These are phyloP conservation scores for Thereva unica DNA, from an alignment of 2,888 invertebrate genomes.

Conservation along the genomic window DNA sequence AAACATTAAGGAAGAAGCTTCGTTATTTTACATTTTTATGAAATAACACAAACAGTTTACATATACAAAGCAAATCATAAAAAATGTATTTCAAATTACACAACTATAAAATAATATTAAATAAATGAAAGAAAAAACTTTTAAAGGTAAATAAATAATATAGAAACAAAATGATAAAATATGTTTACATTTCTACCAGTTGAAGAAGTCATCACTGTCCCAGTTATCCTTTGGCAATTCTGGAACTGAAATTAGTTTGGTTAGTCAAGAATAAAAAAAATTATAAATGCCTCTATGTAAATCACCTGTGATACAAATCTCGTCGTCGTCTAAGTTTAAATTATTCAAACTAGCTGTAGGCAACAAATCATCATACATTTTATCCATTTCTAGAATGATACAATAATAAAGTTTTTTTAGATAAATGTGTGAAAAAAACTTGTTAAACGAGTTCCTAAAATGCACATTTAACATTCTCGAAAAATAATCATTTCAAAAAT, in stretches of 20 bases:
- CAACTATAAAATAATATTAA: not conserved
- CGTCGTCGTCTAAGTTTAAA: not conserved
- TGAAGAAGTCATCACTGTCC: conserved; percentile 9
- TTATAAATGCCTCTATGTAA: not conserved
- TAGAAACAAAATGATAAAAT: not conserved
- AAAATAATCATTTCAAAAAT: too few species aligned
- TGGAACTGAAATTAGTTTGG: not conserved
- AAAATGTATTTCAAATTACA: not conserved
- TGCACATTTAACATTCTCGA: too few species aligned
- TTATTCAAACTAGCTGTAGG: not conserved
- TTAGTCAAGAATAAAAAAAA: not conserved
- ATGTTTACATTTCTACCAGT: not conserved
- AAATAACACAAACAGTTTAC: not conserved
- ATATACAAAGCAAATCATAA: not conserved
- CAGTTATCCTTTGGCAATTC: conserved; percentile 4
- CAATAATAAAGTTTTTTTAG: not conserved
- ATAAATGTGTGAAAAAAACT: too few species aligned
- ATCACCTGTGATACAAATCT: not conserved
- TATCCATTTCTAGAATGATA: not conserved
- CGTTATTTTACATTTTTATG: too few species aligned
- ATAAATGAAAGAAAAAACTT: not conserved
- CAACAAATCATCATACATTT: not conserved
- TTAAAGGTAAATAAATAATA: not conserved
- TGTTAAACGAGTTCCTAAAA: too few species aligned
- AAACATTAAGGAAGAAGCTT: too few species aligned